Evolutionary conservation across 2,797 vertebrate genomes (phyloP).

Genomic region (Cryptoblepharus egeriae): DNA sequence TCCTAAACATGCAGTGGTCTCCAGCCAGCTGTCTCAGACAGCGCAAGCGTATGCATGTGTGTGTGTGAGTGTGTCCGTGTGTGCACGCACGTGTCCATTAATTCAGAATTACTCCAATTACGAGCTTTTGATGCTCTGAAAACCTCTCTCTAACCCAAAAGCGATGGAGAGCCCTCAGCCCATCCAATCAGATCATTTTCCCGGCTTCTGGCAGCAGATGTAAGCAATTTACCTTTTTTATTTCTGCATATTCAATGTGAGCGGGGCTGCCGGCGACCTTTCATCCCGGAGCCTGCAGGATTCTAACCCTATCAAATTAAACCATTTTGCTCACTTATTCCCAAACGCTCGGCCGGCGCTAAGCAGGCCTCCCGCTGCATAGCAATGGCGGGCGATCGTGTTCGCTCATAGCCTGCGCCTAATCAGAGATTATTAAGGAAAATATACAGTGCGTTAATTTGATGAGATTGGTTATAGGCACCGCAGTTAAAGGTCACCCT

Average conservation of each 20-base stretch:
- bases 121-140: slow-evolving; percentile 92
- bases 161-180: slow-evolving; percentile 92
- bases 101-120: slow-evolving; percentile 99
- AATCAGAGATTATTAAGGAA: slow-evolving; percentile 99
- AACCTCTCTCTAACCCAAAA: slow-evolving; percentile 86
- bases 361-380: slow-evolving; percentile 98
- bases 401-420: slow-evolving; percentile 95
- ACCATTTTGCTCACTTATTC: slow-evolving; percentile 99
- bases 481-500: slow-evolving; percentile 97
- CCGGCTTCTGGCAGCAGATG: slow-evolving; percentile 97
- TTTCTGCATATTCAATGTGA: slow-evolving; percentile 99
- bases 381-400: slow-evolving; percentile 96
- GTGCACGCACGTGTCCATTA: slow-evolving; percentile 92
- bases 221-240: slow-evolving; percentile 99
- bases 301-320: slow-evolving; percentile 99
- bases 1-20: slow-evolving; percentile 82
- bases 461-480: slow-evolving; percentile 99
- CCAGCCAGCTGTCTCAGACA: slow-evolving; percentile 87
- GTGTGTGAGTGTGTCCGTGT: too few species aligned
- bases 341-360: slow-evolving; percentile 94
- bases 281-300: slow-evolving; percentile 98
- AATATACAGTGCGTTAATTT: slow-evolving; percentile 99
- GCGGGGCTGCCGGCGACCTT: slow-evolving; percentile 95
- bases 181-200: slow-evolving; percentile 96
- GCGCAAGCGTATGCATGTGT: slow-evolving; percentile 12